phyloP scores from a whole-genome alignment of 92 coral and sea anemone genomes.

The Porites divaricata region DNA sequence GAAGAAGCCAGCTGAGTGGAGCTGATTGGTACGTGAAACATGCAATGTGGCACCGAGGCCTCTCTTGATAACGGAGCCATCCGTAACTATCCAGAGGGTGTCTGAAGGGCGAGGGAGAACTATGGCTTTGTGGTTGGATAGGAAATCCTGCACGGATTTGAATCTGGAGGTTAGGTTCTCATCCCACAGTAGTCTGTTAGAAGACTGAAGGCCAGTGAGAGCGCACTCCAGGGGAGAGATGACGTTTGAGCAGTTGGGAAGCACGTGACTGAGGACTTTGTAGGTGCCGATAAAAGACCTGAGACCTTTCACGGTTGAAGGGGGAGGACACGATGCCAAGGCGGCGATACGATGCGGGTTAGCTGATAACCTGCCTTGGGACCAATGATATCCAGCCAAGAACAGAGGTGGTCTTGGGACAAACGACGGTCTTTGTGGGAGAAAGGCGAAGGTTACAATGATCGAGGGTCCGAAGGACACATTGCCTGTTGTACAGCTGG shows the following conservation, averaged over 20 bases:
- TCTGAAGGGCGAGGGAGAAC: slow-evolving; percentile 50
- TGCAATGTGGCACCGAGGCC: slow-evolving; percentile 60
- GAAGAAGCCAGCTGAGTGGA: slow-evolving; percentile 66
- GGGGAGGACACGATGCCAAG: slow-evolving; percentile 54
- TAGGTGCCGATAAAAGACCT: slow-evolving; percentile 57
- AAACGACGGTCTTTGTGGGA: slow-evolving; percentile 58
- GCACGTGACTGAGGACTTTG: slow-evolving; percentile 44
- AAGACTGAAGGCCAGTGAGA: slow-evolving; percentile 50
- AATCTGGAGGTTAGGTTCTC: slow-evolving; percentile 40
- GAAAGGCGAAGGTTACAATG: slow-evolving; percentile 59
- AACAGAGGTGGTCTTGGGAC: too few relatives aligned
- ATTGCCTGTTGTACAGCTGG: slow-evolving; percentile 37
- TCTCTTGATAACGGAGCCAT: slow-evolving; percentile 30
- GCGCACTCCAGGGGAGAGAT: slow-evolving; percentile 43
- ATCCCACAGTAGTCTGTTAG: slow-evolving; percentile 32
- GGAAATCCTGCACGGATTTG: slow-evolving; percentile 51
- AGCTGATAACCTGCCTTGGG: slow-evolving; percentile 58
- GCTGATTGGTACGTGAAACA: slow-evolving; percentile 29
- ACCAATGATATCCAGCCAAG: too few relatives aligned
- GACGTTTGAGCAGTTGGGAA: slow-evolving; percentile 45
- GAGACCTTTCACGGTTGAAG: slow-evolving; percentile 43
- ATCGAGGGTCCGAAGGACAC: slow-evolving; percentile 54
- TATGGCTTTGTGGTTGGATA: slow-evolving; percentile 14
- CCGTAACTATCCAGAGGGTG: slow-evolving; percentile 58
- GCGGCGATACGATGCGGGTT: slow-evolving; percentile 60